Evolutionary conservation across 2,797 vertebrate genomes (phyloP), one percentile per base, ranked within the genome.

Genomic region (Cyclopterus lumpus): DNA sequence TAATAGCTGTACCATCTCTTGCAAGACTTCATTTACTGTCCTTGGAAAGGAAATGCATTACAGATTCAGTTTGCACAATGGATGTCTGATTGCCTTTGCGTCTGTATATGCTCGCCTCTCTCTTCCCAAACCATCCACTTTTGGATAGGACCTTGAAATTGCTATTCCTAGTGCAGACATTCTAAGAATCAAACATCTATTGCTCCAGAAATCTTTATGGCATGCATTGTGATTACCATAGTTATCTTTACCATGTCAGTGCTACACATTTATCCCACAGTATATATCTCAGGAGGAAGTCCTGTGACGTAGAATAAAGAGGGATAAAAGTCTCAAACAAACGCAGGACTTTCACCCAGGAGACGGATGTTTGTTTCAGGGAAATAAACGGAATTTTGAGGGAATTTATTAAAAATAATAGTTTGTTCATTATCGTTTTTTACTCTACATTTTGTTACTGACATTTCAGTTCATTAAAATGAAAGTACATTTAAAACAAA

Each of bases 1-100:
- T 53, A 68, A 46, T 55, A 48, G 42, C 49, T 51, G 5, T 1
- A 49, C 38, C 55, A 42, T 20, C 14, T 44, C 49, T 36, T 42
- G 48, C 30, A n/a, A n/a, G 40, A 49, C 18, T 66, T 75, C 6
- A 20, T 63, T 76, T 22, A 60, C 26, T 18, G 9, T 62, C 54
- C 53, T 69, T 53, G 44, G 15, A 60, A 61, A 44, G 32, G 38
- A 66, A 67, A 68, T 75, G 40, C 22, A 58, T 49, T 75, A 34
- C 42, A 53, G 44, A 77, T 66, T 65, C 55, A 32, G 4, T 67
- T 59, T 67, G 30, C 40, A 53, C 53, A 75, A 22, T 68, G 32
- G 22, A 61, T 22, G 38, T 36, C 60, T 58, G 66, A 67, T 62
- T 68, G 58, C 26, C 22, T 14, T 57, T 54, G 24, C n/a, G 24